A percentile compares a stretch with the other conserved stretches of the same genome.
Evolutionary conservation across 2,113 vertebrate genomes (phyloP).

Genomic region (Pipa parva): DNA sequence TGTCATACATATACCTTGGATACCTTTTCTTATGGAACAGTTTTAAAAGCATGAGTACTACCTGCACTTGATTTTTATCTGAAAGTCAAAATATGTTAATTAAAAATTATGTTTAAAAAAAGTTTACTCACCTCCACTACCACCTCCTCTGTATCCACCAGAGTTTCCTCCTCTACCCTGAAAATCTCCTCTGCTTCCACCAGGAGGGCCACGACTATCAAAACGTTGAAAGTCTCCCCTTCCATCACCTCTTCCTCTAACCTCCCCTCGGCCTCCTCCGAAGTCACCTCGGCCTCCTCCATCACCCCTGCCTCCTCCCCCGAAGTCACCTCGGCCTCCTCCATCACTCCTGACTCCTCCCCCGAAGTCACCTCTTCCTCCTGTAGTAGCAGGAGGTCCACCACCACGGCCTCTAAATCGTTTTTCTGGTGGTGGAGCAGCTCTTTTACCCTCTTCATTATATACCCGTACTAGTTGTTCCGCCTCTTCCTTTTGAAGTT

Average conservation of each 20-base stretch:
- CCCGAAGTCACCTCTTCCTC: slow-evolving; percentile 62
- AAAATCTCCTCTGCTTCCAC: slow-evolving; percentile 49
- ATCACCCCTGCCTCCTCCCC: slow-evolving; percentile 64
- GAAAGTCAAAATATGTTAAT: too few relatives aligned
- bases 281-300: slow-evolving; percentile 55
- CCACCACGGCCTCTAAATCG: slow-evolving; percentile 77
- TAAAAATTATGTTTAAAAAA: too few relatives aligned
- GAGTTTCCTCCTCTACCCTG: slow-evolving; percentile 65
- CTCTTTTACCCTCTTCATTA: slow-evolving; percentile 83
- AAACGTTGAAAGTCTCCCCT: too few relatives aligned
- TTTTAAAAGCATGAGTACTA: too few relatives aligned
- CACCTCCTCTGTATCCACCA: slow-evolving; percentile 46
- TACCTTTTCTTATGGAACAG: too few relatives aligned
- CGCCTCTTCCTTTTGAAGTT: slow-evolving; percentile 77
- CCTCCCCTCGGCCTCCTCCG: slow-evolving; percentile 62
- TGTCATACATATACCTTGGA: too few relatives aligned
- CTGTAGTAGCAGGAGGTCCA: slow-evolving; percentile 64
- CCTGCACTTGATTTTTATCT: too few relatives aligned
- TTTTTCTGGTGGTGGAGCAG: slow-evolving; percentile 82
- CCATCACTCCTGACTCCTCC: slow-evolving; percentile 54
- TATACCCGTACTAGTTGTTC: slow-evolving; percentile 78
- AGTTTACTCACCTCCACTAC: slow-evolving; percentile 1
- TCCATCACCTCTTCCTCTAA: slow-evolving; percentile 63
- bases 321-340: slow-evolving; percentile 56
- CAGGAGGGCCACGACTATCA: slow-evolving; percentile 69